phyloP scores from a whole-genome alignment of 30 jellyfish, hydroid and myxozoan genomes.

The Hydra vulgaris region DNA sequence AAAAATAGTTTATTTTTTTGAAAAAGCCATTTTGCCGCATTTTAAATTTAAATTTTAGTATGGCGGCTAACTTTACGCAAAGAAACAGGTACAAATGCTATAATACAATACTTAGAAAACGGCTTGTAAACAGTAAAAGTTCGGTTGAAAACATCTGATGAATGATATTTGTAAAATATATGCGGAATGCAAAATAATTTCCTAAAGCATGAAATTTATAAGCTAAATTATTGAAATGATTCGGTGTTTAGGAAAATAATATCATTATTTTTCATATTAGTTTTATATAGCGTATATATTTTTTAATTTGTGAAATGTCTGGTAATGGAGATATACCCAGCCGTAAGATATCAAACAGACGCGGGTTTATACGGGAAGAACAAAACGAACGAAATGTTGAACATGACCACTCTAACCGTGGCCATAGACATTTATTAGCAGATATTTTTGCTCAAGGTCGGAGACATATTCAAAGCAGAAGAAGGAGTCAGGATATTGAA shows the following conservation, averaged over 20 bases:
- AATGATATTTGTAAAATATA: not conserved
- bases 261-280: too few relatives aligned
- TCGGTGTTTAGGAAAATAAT: too few relatives aligned
- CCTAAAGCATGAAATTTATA: not conserved
- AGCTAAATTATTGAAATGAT: not conserved
- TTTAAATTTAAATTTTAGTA: not conserved
- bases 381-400: not conserved
- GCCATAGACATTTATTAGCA: constrained; percentile 9
- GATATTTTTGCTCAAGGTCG: constrained; percentile 18
- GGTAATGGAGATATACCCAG: not conserved
- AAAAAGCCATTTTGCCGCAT: not conserved
- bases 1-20: too few relatives aligned
- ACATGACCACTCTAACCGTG: not conserved
- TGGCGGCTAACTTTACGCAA: not conserved
- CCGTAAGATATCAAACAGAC: not conserved
- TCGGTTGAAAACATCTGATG: not conserved
- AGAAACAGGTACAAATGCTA: not conserved
- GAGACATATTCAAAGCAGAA: constrained; percentile 3
- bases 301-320: not conserved
- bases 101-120: not conserved
- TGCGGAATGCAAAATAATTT: not conserved
- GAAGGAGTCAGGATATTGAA: not conserved
- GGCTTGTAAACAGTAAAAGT: not conserved
- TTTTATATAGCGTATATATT: not conserved
- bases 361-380: not conserved